phyloP scores from a whole-genome alignment of 2,797 vertebrate genomes.

The Acrossocheilus wenchowensis region DNA sequence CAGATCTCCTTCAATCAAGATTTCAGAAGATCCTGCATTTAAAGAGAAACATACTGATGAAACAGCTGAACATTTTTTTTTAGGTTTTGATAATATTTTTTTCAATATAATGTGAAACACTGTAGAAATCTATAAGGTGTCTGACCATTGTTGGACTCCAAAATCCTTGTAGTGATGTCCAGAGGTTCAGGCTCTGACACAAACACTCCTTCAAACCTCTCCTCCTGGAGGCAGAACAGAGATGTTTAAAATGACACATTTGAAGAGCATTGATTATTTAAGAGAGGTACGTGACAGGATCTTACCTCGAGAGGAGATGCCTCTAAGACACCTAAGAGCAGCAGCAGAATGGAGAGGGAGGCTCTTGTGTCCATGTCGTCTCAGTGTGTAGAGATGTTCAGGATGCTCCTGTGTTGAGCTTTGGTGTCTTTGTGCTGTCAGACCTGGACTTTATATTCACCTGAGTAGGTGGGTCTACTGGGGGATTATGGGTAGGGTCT shows the following conservation, averaged over 20 bases:
- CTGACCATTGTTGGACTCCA: constrained; percentile 54
- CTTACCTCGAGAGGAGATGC: constrained; percentile 34
- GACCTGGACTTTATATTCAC: constrained; percentile 51
- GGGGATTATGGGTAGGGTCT: background rate
- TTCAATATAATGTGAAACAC: background rate
- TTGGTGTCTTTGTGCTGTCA: background rate
- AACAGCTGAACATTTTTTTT: background rate
- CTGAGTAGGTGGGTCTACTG: background rate
- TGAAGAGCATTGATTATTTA: background rate
- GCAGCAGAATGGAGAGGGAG: constrained; percentile 46
- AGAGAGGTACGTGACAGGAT: background rate
- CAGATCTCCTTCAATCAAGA: constrained; percentile 61
- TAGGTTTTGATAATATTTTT: too few relatives aligned
- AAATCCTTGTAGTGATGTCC: constrained; percentile 51
- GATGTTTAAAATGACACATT: background rate
- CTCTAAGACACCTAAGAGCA: constrained; percentile 47
- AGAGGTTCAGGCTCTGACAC: constrained; percentile 3
- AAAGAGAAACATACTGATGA: background rate
- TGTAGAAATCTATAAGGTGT: background rate
- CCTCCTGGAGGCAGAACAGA: background rate
- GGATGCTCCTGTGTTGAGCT: constrained; percentile 25
- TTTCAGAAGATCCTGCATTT: constrained; percentile 48
- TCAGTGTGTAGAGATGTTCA: constrained; percentile 40
- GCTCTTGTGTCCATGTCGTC: constrained; percentile 50
- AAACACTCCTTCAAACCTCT: background rate